Conservation (phyloP, 2,113 vertebrate species). For the Circaetus cinerascens region DNA sequence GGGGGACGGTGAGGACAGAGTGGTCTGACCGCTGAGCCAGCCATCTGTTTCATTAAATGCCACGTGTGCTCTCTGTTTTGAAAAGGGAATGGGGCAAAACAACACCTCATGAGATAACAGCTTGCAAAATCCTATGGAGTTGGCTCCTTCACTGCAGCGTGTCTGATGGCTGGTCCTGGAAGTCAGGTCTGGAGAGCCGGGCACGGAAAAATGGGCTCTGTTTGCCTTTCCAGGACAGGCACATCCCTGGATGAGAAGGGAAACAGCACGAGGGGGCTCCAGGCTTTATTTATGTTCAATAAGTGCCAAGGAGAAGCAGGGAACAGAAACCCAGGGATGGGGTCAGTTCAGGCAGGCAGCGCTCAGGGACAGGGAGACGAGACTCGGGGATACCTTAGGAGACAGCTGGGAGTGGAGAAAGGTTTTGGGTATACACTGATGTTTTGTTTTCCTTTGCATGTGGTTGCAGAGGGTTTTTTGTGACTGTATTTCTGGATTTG, state of each 20-base stretch:
- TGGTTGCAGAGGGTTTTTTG: not conserved
- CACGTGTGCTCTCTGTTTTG: not conserved
- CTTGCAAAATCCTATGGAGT: not conserved
- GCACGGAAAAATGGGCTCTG: not conserved
- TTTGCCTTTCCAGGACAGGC: not conserved
- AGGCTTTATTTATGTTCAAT: not conserved
- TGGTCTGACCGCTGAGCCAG: accelerated
- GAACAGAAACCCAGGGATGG: not conserved
- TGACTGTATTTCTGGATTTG: not conserved
- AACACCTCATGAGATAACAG: accelerated
- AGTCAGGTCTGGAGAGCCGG: not conserved
- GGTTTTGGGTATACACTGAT: not conserved
- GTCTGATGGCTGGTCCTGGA: not conserved
- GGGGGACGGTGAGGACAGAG: not conserved
- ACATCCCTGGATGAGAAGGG: not conserved
- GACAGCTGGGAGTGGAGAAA: not conserved
- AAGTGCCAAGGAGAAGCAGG: not conserved
- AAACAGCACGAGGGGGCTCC: not conserved
- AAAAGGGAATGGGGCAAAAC: not conserved
- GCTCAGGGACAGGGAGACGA: accelerated
- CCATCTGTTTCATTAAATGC: not conserved
- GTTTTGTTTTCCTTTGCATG: not conserved
- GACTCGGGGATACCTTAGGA: not conserved
- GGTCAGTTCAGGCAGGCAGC: accelerated
- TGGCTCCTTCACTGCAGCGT: not conserved